Evolutionary conservation across 2,888 invertebrate species (phyloP).

Genomic region (Sabatieria punctata): DNA sequence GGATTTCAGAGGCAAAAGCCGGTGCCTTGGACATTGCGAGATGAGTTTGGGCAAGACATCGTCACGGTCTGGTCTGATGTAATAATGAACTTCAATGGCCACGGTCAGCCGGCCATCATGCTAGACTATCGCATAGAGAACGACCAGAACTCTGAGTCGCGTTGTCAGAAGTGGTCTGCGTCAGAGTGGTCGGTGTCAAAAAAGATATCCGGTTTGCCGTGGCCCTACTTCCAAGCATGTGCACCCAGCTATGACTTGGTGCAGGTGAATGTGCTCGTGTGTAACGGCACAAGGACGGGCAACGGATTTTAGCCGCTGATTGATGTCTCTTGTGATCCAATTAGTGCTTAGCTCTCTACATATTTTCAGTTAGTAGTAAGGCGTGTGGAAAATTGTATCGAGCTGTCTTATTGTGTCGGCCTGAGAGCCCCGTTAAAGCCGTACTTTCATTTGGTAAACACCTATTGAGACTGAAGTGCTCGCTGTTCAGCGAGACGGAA

Average conservation of each 20-base stretch:
- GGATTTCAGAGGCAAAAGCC: background rate
- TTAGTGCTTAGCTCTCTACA: too few relatives aligned
- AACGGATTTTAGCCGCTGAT: too few relatives aligned
- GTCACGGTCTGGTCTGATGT: background rate
- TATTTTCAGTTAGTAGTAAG: too few relatives aligned
- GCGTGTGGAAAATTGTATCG: too few relatives aligned
- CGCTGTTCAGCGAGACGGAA: too few relatives aligned
- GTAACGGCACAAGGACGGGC: background rate
- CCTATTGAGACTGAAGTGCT: too few relatives aligned
- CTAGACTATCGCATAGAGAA: background rate
- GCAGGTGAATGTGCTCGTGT: background rate
- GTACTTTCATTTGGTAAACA: too few relatives aligned
- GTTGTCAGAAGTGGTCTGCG: background rate
- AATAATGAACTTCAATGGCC: background rate
- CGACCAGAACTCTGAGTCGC: too few relatives aligned
- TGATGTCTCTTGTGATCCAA: too few relatives aligned
- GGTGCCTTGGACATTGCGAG: background rate
- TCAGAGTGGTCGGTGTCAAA: background rate
- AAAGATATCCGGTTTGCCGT: background rate
- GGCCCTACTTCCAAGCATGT: conserved; percentile 2
- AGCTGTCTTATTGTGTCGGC: too few relatives aligned
- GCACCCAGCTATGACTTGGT: background rate
- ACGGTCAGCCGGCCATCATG: background rate
- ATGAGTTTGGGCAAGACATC: background rate
- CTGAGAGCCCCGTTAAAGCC: too few relatives aligned